phyloP scores from a whole-genome alignment of 2,113 vertebrate genomes.

The Haemorhous mexicanus region DNA sequence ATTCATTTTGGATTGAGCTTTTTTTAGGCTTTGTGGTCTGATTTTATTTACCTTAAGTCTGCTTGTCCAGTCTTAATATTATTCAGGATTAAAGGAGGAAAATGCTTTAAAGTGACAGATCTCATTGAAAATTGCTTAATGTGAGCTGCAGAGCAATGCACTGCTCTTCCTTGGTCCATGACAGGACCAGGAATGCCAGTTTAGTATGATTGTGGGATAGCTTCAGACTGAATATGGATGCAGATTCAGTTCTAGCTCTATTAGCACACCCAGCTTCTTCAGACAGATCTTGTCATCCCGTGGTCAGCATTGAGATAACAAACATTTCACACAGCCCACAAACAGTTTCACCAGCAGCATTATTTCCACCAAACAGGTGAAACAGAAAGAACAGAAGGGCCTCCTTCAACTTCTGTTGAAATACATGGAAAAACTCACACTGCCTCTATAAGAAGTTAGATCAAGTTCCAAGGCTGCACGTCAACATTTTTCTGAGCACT shows the following conservation, averaged over 20 bases:
- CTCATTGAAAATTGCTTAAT: background rate
- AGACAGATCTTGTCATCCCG: background rate
- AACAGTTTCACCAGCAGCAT: background rate
- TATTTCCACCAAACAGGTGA: background rate
- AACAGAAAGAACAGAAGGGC: background rate
- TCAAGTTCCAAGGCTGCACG: background rate
- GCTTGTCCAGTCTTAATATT: background rate
- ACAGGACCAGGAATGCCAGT: background rate
- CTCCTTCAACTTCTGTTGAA: background rate
- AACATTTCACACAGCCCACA: background rate
- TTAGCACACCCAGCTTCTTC: background rate
- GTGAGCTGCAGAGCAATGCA: background rate
- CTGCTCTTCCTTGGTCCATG: background rate
- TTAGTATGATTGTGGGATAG: background rate
- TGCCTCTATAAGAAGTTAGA: background rate
- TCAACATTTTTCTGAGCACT: slow-evolving; percentile 32
- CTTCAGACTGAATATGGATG: background rate
- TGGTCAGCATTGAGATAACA: background rate
- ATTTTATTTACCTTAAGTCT: background rate
- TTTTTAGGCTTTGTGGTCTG: background rate
- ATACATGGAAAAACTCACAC: background rate
- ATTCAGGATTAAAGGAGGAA: background rate
- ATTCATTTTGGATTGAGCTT: background rate
- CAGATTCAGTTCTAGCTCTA: background rate
- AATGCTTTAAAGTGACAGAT: background rate